These are phyloP conservation scores for Belgica antarctica DNA, from an alignment of 2,888 invertebrate genomes.

Conservation along the genomic window DNA sequence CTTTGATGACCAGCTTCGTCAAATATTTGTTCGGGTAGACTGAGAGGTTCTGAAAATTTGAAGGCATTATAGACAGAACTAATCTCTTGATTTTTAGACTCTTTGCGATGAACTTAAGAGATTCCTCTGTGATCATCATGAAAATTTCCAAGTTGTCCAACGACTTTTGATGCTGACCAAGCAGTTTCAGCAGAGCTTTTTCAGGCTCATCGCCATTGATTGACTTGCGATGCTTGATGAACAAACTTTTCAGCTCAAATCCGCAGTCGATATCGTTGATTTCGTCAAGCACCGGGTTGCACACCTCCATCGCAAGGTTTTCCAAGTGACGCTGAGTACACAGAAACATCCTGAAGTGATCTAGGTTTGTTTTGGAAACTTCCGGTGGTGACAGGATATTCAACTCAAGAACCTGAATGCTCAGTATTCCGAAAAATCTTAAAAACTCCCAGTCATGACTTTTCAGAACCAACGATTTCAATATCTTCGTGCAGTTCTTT, in stretches of 20 bases:
- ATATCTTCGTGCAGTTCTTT: background rate
- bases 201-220: no score
- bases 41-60: no score
- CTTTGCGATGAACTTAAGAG: background rate
- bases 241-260: no score
- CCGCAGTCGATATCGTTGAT: no score
- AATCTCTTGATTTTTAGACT: background rate
- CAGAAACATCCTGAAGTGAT: background rate
- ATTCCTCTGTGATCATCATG: background rate
- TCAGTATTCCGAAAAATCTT: no score
- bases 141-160: background rate
- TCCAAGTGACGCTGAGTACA: background rate
- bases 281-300: background rate
- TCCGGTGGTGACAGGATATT: no score
- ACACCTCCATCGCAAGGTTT: background rate
- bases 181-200: no score
- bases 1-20: background rate
- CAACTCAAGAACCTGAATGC: no score
- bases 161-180: background rate
- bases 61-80: no score
- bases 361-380: no score
- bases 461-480: background rate
- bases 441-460: no score
- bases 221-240: no score
- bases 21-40: constrained; percentile 9